A percentile compares a stretch with the other conserved stretches of the same genome.
Evolutionary conservation across 23 tunicate species (phyloP).

Genomic region (Styela plicata): DNA sequence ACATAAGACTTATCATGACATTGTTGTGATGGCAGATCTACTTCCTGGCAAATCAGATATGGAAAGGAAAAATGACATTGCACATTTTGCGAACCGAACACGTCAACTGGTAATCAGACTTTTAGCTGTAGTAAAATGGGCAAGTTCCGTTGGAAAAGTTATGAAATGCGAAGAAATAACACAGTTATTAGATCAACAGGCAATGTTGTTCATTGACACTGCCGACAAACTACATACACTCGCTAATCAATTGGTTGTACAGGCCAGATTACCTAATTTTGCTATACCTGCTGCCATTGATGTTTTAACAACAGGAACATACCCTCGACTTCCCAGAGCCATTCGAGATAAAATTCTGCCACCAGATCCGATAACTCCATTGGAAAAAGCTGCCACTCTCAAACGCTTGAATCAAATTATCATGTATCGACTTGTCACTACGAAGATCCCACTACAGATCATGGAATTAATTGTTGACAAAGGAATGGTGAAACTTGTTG

Average conservation of each 20-base stretch:
- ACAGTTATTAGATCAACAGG: slow-evolving; percentile 81
- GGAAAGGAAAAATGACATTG: slow-evolving; percentile 76
- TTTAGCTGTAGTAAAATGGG: slow-evolving; percentile 92
- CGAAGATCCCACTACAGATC: slow-evolving; percentile 85
- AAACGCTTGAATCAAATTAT: slow-evolving; percentile 82
- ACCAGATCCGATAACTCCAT: slow-evolving; percentile 72
- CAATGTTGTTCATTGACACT: slow-evolving; percentile 70
- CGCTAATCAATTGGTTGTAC: slow-evolving; percentile 83
- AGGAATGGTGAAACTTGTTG: slow-evolving; percentile 61
- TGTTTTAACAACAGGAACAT: slow-evolving; percentile 96
- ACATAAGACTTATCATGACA: slow-evolving; percentile 80
- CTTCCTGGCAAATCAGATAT: slow-evolving; percentile 78
- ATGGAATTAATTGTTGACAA: slow-evolving; percentile 53
- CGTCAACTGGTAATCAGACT: slow-evolving; percentile 75
- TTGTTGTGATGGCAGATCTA: slow-evolving; percentile 72
- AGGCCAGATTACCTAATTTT: slow-evolving; percentile 96
- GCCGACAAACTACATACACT: slow-evolving; percentile 86
- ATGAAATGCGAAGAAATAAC: slow-evolving; percentile 75
- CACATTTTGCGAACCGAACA: slow-evolving; percentile 68
- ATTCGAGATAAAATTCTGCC: slow-evolving; percentile 83
- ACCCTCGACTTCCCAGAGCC: slow-evolving; percentile 82
- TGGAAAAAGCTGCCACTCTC: slow-evolving; percentile 71
- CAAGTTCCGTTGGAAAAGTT: slow-evolving; percentile 92
- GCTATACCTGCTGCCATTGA: slow-evolving; percentile 98
- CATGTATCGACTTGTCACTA: slow-evolving; percentile 67